Evolutionary conservation across 1,140 invertebrate species (phyloP), one percentile per base, ranked within the genome.

Genomic region (Halesus radiatus): DNA sequence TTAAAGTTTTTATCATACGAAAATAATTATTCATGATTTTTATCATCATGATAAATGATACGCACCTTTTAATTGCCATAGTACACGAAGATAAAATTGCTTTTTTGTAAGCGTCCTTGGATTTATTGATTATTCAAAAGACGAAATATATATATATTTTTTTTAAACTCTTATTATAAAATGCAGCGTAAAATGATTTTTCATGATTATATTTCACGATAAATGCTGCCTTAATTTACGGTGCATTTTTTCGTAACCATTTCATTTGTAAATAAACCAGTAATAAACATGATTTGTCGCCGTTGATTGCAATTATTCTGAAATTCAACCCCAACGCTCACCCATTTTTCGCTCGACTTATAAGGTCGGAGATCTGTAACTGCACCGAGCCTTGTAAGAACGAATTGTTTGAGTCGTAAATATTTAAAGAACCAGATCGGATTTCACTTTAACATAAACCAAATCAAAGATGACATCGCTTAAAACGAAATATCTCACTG

Each of bases 361-460:
- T 78, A 53, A 78, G 70, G n/a, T 78, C 73, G 72, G 26, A 15
- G 6, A 18, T 22, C 54, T 5, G 70, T 18, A 75, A 75, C 72
- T 37, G 54, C 16, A 45, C 68, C 76, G 52, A 22, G 23, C 62
- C 68, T 56, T 79, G 77, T 70, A 79, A 32, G 56, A 73, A 50
- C 53, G 52, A 72, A 78, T 66, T 72, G 50, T 70, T 58, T 68
- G 13, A 73, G 53, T 80, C 76, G 76, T 78, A 78, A 83, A 83
- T 83, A 83, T 68, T 60, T 80, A 58, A 58, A 66, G 79, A 83
- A 83, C 79, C 78, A 83, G 81, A 83, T 83, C 76, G 79, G 78
- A 83, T 83, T 83, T 83, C 81, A 52, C 58, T 74, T 78, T 74
- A 78, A 80, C 81, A 80, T 83, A 83, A 83, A 83, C 76, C 78